These are phyloP conservation scores for Podarcis cretensis DNA, from an alignment of 2,113 vertebrate species.

Conservation along the genomic window DNA sequence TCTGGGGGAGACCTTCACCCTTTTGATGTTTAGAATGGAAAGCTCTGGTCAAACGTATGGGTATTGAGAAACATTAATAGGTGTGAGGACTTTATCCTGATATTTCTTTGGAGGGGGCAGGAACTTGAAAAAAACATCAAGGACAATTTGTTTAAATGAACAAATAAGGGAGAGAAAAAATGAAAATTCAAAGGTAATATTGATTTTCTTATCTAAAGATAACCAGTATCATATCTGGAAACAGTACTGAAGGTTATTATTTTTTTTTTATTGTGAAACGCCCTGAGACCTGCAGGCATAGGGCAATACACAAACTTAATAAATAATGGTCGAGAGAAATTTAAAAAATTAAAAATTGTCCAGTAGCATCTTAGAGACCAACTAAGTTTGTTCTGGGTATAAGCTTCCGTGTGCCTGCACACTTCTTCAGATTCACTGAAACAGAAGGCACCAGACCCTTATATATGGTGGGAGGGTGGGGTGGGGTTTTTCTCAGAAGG, in stretches of 20 bases:
- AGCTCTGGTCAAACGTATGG: background rate
- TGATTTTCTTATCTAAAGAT: background rate
- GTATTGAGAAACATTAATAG: background rate
- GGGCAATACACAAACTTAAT: no score
- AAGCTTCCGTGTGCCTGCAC: no score
- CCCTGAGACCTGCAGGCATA: no score
- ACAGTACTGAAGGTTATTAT: background rate
- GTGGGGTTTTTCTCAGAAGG: no score
- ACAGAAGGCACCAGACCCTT: no score
- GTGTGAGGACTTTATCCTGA: background rate
- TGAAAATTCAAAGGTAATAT: background rate
- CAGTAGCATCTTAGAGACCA: no score
- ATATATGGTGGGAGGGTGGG: no score
- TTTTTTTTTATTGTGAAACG: no score
- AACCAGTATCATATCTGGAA: slow-evolving; percentile 35
- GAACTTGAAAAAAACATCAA: background rate
- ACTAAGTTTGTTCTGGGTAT: no score
- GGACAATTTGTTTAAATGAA: fast-evolving
- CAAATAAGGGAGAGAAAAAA: background rate
- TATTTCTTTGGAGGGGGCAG: background rate
- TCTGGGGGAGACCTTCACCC: background rate
- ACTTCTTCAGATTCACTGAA: no score
- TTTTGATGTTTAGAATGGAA: background rate
- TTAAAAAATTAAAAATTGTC: no score
- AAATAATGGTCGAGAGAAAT: no score